These are phyloP conservation scores for Machimus rusticus DNA, from an alignment of 2,888 invertebrate genomes.

Conservation along the genomic window DNA sequence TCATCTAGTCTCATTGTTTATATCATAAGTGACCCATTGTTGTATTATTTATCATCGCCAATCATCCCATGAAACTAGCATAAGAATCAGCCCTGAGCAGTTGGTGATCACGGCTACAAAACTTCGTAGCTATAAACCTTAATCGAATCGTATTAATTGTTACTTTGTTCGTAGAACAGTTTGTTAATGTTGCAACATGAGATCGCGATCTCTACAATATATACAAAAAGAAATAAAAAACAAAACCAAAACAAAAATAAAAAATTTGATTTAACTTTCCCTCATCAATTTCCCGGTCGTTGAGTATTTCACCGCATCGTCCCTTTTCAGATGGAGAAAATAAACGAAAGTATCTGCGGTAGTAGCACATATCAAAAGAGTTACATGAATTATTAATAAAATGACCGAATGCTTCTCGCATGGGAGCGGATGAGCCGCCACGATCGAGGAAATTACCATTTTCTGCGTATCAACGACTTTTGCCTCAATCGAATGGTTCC, in stretches of 20 bases:
- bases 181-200: conserved; percentile 34
- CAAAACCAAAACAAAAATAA: not conserved
- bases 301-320: not conserved
- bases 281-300: not conserved
- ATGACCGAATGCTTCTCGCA: not conserved
- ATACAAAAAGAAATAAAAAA: not conserved
- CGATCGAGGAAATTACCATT: not conserved
- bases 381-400: conserved; percentile 38
- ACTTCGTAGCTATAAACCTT: not conserved
- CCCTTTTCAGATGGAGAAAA: conserved; percentile 3
- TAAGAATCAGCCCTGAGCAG: conserved; percentile 39
- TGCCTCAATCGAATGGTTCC: not conserved
- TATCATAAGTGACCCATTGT: conserved; percentile 38
- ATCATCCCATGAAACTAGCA: conserved; percentile 31
- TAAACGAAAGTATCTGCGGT: not conserved
- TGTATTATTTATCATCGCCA: conserved; percentile 45
- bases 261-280: not conserved
- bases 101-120: conserved; percentile 29
- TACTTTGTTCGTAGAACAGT: conserved; percentile 44
- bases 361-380: not conserved
- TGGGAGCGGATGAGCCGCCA: not conserved
- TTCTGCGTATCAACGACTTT: not conserved
- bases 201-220: not conserved
- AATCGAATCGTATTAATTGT: conserved; percentile 42
- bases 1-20: conserved; percentile 48